A percentile compares a stretch with the other conserved stretches of the same genome.
phyloP scores from a whole-genome alignment of 2,888 invertebrate genomes.

The Pristionchus mayeri region DNA sequence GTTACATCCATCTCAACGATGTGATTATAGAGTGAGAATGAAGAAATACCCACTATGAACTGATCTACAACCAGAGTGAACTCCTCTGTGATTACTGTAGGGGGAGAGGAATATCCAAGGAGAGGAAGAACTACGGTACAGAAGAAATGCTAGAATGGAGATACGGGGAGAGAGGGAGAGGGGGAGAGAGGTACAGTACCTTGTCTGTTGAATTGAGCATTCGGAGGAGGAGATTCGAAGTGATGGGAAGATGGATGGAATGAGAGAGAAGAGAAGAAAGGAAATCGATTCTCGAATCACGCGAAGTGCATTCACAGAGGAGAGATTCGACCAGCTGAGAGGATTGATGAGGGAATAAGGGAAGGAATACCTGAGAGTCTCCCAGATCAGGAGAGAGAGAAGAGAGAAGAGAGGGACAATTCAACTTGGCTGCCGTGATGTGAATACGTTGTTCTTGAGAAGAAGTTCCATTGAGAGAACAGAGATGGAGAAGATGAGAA shows the following conservation, averaged over 20 bases:
- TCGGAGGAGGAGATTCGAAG: conserved; percentile 65
- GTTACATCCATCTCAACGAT: not conserved
- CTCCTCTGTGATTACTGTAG: conserved; percentile 62
- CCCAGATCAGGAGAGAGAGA: conserved; percentile 38
- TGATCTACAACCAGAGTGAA: conserved; percentile 66
- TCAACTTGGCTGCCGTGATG: conserved; percentile 43
- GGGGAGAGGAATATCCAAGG: conserved; percentile 67
- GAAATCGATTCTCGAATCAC: conserved; percentile 55
- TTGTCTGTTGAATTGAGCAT: conserved; percentile 65
- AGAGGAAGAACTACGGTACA: conserved; percentile 70
- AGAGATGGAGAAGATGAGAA: conserved; percentile 46
- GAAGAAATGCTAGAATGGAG: conserved; percentile 68
- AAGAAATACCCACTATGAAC: conserved; percentile 60
- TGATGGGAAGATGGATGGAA: conserved; percentile 49
- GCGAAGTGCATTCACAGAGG: conserved; percentile 53
- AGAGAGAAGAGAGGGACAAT: conserved; percentile 44
- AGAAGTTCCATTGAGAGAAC: not conserved
- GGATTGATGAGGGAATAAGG: not conserved
- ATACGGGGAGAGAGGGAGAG: not conserved
- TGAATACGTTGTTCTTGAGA: conserved; percentile 25
- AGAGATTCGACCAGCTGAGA: conserved; percentile 53
- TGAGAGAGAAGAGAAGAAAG: conserved; percentile 56
- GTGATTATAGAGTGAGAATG: not conserved
- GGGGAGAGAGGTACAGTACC: conserved; percentile 49
- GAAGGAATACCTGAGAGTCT: not conserved